These are phyloP conservation scores for Limnephilus rhombicus DNA, from an alignment of 2,888 invertebrate species.

Conservation along the genomic window DNA sequence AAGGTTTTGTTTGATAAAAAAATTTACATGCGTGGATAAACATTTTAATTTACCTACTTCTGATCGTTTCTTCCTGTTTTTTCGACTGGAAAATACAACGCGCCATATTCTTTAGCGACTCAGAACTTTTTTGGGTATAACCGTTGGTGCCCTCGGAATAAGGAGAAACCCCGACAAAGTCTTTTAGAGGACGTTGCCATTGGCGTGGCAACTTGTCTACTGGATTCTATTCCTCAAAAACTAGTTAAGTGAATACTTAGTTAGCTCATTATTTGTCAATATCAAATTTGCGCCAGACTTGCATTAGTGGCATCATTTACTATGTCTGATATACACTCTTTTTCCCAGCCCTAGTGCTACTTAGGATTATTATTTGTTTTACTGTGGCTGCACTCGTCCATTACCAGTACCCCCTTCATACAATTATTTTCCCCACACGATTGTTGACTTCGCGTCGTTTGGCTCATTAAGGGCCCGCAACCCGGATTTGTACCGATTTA, in stretches of 20 bases:
- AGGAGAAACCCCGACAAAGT: background rate
- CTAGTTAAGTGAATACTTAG: background rate
- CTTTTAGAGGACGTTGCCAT: background rate
- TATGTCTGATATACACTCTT: too few relatives aligned
- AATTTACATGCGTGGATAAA: conserved; percentile 48
- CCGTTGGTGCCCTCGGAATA: background rate
- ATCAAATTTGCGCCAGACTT: too few relatives aligned
- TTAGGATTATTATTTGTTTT: background rate
- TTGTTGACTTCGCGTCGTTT: background rate
- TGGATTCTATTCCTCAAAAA: background rate
- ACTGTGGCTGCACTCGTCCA: background rate
- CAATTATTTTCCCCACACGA: background rate
- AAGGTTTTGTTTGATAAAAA: conserved; percentile 47
- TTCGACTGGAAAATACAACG: conserved; percentile 14
- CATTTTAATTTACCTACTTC: conserved; percentile 44
- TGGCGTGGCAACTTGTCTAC: background rate
- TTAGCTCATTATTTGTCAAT: background rate
- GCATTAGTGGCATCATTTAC: too few relatives aligned
- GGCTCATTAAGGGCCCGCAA: too few relatives aligned
- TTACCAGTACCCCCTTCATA: background rate
- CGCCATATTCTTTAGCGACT: conserved; percentile 5
- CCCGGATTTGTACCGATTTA: too few relatives aligned
- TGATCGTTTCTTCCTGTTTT: conserved; percentile 31
- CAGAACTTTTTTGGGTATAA: conserved; percentile 12
- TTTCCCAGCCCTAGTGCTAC: too few relatives aligned